Base-by-base conservation (phyloP, 2,113 vertebrate species). In the Silurus asotus region DNA sequence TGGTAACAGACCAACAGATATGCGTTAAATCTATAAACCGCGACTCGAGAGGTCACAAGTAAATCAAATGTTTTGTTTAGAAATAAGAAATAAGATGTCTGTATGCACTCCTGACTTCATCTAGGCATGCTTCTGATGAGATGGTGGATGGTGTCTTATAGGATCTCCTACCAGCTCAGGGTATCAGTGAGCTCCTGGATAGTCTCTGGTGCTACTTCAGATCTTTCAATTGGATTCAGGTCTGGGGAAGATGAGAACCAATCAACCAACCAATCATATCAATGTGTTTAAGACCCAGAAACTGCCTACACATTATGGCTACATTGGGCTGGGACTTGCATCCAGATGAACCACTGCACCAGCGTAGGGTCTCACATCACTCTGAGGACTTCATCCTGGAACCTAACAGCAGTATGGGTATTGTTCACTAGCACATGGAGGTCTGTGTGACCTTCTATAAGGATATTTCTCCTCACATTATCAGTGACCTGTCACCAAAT, bases 1-100 rank as follows among this genome's bases (percentile, higher is more conserved):
- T 80, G 87, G 89, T 85, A 90, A 89, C 91, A n/a, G 58, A 75
- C 45, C 86, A 81, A 84, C 77, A 62, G 82, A 80, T 83, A 78
- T 84, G 84, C 78, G 64, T 23, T 62, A 90, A 82, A 92, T 93
- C 91, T 9, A 58, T 59, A 78, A 37, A 15, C 23, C 51, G 1
- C 6, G 1, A 78, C n/a, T 78, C 14, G 0, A 9, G 55, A 20
- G 55, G 55, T 78, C 15, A 59, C 72, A 51, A 51, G 49, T n/a
- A 76, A 53, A 76, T 53, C 2, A 53, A 6, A 23, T 74, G 65
- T 45, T 45, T 7, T 64, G 20, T 70, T 45, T 51, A 15, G 45
- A 75, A 37, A 37, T 37, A 37, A 37, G 37, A 37, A 37, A 37
- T 37, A 37, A 37, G 37, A 37, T 37, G 37, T 2, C 37, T 37